phyloP scores from a whole-genome alignment of 2,888 invertebrate genomes.

The Antheraea yamamai region DNA sequence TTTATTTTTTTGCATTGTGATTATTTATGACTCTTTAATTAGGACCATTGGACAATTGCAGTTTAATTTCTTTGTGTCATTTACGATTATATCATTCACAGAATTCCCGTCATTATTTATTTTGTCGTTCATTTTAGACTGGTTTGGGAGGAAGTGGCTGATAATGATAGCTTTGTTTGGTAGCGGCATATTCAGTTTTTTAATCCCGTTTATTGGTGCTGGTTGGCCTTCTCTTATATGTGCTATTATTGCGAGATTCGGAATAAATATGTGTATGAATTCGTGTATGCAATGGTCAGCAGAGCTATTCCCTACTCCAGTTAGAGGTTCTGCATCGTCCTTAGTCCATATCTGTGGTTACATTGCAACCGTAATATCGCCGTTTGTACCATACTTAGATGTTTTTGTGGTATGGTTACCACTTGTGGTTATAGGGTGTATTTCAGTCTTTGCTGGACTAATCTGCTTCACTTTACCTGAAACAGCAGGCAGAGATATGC shows the following conservation, averaged over 20 bases:
- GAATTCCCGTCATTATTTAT: conserved; percentile 61
- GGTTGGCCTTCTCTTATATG: conserved; percentile 58
- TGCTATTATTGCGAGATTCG: conserved; percentile 61
- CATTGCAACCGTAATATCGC: conserved; percentile 56
- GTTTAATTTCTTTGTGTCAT: conserved; percentile 65
- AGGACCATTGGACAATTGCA: conserved; percentile 55
- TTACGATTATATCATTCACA: conserved; percentile 60
- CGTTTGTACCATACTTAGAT: conserved; percentile 60
- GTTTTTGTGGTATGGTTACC: conserved; percentile 53
- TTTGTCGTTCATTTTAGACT: conserved; percentile 57
- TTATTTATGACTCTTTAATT: conserved; percentile 60
- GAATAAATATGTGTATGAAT: conserved; percentile 56
- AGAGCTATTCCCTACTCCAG: conserved; percentile 62
- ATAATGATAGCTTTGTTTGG: conserved; percentile 39
- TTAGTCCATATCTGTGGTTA: conserved; percentile 62
- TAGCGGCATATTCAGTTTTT: conserved; percentile 49
- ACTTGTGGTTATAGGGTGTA: conserved; percentile 44
- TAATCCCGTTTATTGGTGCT: conserved; percentile 48
- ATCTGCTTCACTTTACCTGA: conserved; percentile 38
- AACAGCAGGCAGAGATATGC: conserved; percentile 46
- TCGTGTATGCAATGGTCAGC: conserved; percentile 60
- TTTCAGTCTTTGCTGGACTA: conserved; percentile 34
- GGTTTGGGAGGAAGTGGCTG: conserved; percentile 57
- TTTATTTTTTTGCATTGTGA: conserved; percentile 51
- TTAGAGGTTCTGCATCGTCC: conserved; percentile 58